These are phyloP conservation scores for Onthophagus sagittarius DNA, from an alignment of 2,888 invertebrate genomes.

Conservation along the genomic window DNA sequence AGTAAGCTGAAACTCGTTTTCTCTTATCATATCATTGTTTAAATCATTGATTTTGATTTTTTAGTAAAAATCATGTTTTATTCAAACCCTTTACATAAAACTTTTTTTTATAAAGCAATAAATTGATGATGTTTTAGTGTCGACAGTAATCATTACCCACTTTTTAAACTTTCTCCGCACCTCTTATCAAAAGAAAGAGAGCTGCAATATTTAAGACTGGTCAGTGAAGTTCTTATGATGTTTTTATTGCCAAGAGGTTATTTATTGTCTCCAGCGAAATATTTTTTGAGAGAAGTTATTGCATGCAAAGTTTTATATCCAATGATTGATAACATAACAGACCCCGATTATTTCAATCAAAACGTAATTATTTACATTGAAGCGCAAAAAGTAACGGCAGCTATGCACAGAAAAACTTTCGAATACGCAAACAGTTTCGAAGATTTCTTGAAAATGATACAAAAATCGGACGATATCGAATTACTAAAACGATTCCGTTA, in stretches of 20 bases:
- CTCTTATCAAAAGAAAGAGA: slow-evolving; percentile 71
- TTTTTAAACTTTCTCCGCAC: slow-evolving; percentile 72
- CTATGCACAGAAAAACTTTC: slow-evolving; percentile 76
- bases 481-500: slow-evolving; percentile 79
- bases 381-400: slow-evolving; percentile 72
- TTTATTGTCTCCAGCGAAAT: slow-evolving; percentile 71
- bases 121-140: slow-evolving; percentile 47
- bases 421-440: slow-evolving; percentile 88
- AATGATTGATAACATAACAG: slow-evolving; percentile 77
- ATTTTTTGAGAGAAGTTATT: slow-evolving; percentile 77
- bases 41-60: too few species aligned
- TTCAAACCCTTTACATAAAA: slow-evolving; percentile 1
- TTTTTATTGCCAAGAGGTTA: slow-evolving; percentile 79
- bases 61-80: too few species aligned
- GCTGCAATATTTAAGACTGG: slow-evolving; percentile 72
- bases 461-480: slow-evolving; percentile 75
- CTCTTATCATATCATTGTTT: too few species aligned
- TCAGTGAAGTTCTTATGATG: slow-evolving; percentile 79
- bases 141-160: slow-evolving; percentile 61
- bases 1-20: too few species aligned
- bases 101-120: neutral
- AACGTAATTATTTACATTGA: slow-evolving; percentile 80
- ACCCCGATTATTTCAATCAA: slow-evolving; percentile 89
- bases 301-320: slow-evolving; percentile 82
- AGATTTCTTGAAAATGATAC: slow-evolving; percentile 81